Evolutionary conservation across 1,140 invertebrate species (phyloP).

Genomic region (Cepaea nemoralis): DNA sequence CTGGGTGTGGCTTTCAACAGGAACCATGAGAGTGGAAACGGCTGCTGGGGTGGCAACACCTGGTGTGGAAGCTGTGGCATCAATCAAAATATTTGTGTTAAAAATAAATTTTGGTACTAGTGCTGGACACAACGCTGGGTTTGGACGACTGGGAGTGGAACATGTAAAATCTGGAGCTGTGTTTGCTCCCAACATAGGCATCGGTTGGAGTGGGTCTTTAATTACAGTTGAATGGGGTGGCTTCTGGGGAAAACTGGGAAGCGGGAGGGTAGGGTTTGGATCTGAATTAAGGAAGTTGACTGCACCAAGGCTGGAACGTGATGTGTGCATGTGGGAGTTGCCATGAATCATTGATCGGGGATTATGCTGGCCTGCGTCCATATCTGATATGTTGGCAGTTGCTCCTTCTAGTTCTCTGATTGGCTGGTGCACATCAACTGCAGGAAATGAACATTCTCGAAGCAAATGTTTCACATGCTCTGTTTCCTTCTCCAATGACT

Average conservation of each 20-base stretch:
- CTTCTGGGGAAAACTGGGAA: neutral
- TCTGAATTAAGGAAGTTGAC: neutral
- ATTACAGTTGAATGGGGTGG: neutral
- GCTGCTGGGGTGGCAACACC: neutral
- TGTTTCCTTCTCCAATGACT: conserved; percentile 45
- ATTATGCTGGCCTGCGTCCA: neutral
- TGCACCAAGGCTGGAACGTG: neutral
- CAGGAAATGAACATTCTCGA: conserved; percentile 9
- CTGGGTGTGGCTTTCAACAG: neutral
- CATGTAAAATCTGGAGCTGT: neutral
- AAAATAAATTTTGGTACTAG: neutral
- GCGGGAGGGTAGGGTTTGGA: neutral
- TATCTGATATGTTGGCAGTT: neutral
- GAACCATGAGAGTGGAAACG: neutral
- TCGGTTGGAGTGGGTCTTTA: neutral
- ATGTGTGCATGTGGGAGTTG: neutral
- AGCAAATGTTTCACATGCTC: conserved; percentile 32
- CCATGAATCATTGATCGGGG: neutral
- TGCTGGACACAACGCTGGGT: neutral
- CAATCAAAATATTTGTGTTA: conserved; percentile 1
- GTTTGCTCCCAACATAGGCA: neutral
- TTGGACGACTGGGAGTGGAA: neutral
- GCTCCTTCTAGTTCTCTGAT: neutral
- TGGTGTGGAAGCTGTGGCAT: neutral
- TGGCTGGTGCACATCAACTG: neutral